phyloP scores from a whole-genome alignment of 2,797 vertebrate genomes.

The Sciurus carolinensis region DNA sequence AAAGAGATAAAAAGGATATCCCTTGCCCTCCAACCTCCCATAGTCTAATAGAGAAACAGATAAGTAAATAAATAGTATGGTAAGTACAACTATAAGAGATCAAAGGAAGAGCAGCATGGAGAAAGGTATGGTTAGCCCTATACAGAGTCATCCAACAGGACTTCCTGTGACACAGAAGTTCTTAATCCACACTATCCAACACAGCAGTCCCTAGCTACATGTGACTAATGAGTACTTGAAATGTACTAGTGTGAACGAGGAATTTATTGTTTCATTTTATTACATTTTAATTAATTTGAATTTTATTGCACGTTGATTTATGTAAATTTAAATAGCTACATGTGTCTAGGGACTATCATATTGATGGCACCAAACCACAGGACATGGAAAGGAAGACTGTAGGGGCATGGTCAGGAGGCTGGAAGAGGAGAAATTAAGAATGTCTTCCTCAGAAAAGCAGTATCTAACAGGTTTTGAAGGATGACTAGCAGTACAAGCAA shows the following conservation, averaged over 20 bases:
- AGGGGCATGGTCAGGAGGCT: background rate
- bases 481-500: background rate
- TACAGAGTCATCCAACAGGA: background rate
- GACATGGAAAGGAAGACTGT: no score
- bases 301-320: constrained; percentile 8
- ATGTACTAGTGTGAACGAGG: background rate
- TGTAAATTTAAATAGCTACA: background rate
- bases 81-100: background rate
- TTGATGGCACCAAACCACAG: background rate
- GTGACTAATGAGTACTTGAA: background rate
- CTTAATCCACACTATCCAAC: background rate
- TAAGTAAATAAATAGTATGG: constrained; percentile 8
- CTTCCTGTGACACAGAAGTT: background rate
- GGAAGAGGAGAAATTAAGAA: constrained; percentile 4
- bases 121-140: background rate
- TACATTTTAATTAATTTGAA: constrained; percentile 28
- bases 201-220: background rate
- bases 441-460: background rate
- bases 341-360: background rate
- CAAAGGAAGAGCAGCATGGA: background rate
- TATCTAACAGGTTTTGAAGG: background rate
- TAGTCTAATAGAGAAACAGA: background rate
- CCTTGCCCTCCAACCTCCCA: background rate
- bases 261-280: background rate
- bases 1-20: background rate